phyloP scores from a whole-genome alignment of 2,888 invertebrate genomes.

The Trachelus iudaicus region DNA sequence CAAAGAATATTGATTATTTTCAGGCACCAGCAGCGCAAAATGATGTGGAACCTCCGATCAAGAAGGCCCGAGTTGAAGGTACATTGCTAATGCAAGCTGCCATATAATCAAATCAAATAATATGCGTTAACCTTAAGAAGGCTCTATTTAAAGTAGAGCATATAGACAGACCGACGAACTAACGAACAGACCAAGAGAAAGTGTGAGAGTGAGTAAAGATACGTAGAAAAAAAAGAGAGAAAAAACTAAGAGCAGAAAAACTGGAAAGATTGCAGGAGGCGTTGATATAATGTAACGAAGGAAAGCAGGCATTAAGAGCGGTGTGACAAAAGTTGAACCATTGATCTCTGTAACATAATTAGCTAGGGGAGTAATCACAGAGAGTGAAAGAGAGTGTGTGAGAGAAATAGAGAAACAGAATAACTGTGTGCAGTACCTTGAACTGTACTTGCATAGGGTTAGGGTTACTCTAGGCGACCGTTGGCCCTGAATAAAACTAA shows the following conservation, averaged over 20 bases:
- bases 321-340: not conserved
- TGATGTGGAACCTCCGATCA: slow-evolving; percentile 52
- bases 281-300: not conserved
- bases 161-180: not conserved
- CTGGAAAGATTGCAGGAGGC: not conserved
- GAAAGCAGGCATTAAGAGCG: not conserved
- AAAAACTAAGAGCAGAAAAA: not conserved
- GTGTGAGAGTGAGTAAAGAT: not conserved
- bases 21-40: slow-evolving; percentile 53
- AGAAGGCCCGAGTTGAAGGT: slow-evolving; percentile 61
- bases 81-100: slow-evolving; percentile 53
- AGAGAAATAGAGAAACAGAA: not conserved
- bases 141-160: not conserved
- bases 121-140: not conserved
- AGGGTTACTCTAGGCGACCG: slow-evolving; percentile 49
- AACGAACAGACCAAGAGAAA: not conserved
- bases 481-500: slow-evolving; percentile 64
- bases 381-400: not conserved
- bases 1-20: slow-evolving; percentile 21
- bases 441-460: slow-evolving; percentile 28
- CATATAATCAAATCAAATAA: not conserved
- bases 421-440: not conserved
- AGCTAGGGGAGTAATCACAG: not conserved
- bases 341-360: not conserved
- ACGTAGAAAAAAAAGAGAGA: not conserved